Evolutionary conservation across 2,888 invertebrate species (phyloP).

Genomic region (Troglohyphantes excavatus): DNA sequence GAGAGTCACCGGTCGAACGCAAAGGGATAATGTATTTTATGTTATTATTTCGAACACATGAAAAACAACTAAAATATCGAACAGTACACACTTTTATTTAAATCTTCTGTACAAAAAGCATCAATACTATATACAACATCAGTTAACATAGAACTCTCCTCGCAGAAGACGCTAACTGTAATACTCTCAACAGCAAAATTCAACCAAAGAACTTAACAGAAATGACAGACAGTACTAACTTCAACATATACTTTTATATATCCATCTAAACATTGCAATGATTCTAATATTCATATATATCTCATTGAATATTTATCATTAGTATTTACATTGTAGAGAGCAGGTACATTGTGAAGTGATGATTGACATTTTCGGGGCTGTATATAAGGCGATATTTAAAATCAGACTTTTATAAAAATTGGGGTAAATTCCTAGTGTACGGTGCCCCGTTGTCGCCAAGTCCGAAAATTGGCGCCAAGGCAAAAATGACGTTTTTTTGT

Average conservation of each 20-base stretch:
- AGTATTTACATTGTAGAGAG: conserved; percentile 50
- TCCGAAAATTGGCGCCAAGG: no score
- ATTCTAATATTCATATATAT: conserved; percentile 42
- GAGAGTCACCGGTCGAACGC: no score
- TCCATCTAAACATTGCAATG: conserved; percentile 43
- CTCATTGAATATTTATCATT: background rate
- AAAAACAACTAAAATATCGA: background rate
- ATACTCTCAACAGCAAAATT: conserved; percentile 71
- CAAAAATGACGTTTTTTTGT: no score
- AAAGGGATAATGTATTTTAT: no score
- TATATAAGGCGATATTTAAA: background rate
- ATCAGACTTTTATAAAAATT: no score
- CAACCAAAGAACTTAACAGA: conserved; percentile 57
- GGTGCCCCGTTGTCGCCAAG: no score
- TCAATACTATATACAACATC: conserved; percentile 42
- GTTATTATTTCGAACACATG: no score
- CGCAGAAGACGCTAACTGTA: conserved; percentile 34
- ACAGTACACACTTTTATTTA: conserved; percentile 75
- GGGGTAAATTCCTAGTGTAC: no score
- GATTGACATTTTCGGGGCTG: background rate
- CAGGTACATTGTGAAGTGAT: conserved; percentile 44
- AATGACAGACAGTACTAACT: conserved; percentile 14
- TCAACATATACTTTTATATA: background rate
- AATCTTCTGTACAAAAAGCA: conserved; percentile 69
- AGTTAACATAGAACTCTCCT: conserved; percentile 60